These are phyloP conservation scores for Diachasma alloeum DNA, from an alignment of 1,140 invertebrate genomes.

Conservation along the genomic window DNA sequence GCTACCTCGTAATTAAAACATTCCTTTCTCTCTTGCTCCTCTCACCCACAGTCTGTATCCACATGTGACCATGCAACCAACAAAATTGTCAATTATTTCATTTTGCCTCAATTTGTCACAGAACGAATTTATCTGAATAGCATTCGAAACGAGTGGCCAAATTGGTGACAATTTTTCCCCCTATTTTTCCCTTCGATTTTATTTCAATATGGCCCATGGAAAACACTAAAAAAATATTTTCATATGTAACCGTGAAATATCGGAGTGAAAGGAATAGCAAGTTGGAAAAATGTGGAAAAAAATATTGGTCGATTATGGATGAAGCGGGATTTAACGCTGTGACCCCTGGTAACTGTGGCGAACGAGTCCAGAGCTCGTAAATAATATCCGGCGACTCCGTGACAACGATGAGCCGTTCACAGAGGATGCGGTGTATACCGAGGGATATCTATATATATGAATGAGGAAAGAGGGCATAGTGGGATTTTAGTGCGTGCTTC, in stretches of 20 bases:
- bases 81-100: slow-evolving; percentile 44
- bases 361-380: not conserved
- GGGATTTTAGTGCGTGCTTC: slow-evolving; percentile 22
- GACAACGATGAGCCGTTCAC: not conserved
- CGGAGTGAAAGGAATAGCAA: not conserved
- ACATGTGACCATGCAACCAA: slow-evolving; percentile 16
- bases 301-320: not conserved
- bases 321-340: slow-evolving; percentile 1
- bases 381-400: slow-evolving; percentile 1
- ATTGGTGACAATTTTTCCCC: slow-evolving; percentile 30
- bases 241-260: not conserved
- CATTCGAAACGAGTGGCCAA: not conserved
- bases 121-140: slow-evolving; percentile 21
- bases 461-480: not conserved
- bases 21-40: slow-evolving; percentile 40
- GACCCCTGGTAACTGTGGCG: not conserved
- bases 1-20: slow-evolving; percentile 53
- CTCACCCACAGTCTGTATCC: not conserved
- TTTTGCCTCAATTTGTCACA: slow-evolving; percentile 39
- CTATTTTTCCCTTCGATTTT: not conserved
- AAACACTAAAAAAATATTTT: not conserved
- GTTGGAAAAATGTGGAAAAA: not conserved
- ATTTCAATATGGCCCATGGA: not conserved
- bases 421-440: not conserved
- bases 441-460: not conserved